These are phyloP conservation scores for Rachycentron canadum DNA, from an alignment of 2,797 vertebrate genomes.

Conservation along the genomic window DNA sequence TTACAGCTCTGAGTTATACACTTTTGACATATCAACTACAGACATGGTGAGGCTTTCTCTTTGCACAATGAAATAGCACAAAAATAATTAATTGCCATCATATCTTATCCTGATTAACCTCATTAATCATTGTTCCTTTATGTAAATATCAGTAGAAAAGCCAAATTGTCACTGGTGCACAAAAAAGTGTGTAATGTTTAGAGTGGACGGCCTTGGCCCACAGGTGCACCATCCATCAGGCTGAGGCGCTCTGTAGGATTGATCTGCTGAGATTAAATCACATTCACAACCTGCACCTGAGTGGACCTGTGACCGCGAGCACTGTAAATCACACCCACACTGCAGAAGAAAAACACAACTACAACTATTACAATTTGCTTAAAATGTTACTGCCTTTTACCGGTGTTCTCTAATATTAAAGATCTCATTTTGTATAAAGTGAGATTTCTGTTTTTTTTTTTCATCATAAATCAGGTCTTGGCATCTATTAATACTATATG, in stretches of 20 bases:
- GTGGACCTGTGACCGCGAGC: slow-evolving; percentile 23
- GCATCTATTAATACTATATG: too few species aligned
- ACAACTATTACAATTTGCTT: neutral
- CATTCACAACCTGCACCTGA: slow-evolving; percentile 27
- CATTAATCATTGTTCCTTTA: slow-evolving; percentile 5
- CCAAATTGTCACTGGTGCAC: slow-evolving; percentile 4
- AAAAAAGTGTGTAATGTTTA: slow-evolving; percentile 34
- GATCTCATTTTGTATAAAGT: too few species aligned
- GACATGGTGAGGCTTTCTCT: neutral
- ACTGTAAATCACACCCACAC: slow-evolving; percentile 1
- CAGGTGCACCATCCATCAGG: slow-evolving; percentile 63
- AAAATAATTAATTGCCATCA: slow-evolving; percentile 37
- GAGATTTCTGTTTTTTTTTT: too few species aligned
- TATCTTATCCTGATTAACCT: slow-evolving; percentile 25
- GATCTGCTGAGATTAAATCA: slow-evolving; percentile 53
- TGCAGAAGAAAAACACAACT: slow-evolving; percentile 6
- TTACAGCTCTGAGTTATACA: neutral
- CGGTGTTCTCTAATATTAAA: neutral
- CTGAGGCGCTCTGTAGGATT: slow-evolving; percentile 17
- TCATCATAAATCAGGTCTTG: too few species aligned
- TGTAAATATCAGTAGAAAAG: slow-evolving; percentile 38
- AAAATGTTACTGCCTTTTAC: slow-evolving; percentile 3
- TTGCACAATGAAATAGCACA: slow-evolving; percentile 24
- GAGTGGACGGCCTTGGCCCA: slow-evolving; percentile 49
- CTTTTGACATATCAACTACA: neutral